phyloP scores from a whole-genome alignment of 2,797 vertebrate genomes.

The Arctocebus calabarensis region DNA sequence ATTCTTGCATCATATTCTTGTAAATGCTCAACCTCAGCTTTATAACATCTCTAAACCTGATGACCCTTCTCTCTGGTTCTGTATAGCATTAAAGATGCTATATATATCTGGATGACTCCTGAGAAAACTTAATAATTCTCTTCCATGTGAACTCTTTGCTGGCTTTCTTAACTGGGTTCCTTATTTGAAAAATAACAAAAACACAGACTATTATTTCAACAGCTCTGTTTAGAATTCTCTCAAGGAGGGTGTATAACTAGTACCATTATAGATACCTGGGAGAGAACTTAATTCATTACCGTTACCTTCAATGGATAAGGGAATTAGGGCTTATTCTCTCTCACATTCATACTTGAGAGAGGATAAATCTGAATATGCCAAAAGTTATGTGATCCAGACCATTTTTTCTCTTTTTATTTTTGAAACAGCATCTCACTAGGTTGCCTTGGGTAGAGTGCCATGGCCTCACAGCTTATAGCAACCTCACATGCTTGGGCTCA shows the following conservation, averaged over 20 bases:
- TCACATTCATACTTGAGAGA: neutral
- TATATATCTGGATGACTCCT: neutral
- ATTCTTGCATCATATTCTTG: neutral
- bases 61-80: neutral
- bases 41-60: conserved; percentile 20
- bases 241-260: neutral
- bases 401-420: neutral
- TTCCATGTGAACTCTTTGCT: conserved; percentile 25
- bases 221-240: neutral
- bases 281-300: conserved; percentile 30
- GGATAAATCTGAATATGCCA: neutral
- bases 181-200: neutral
- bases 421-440: no score
- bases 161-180: neutral
- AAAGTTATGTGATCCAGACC: neutral
- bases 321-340: neutral
- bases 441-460: no score
- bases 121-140: conserved; percentile 22
- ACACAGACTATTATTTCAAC: conserved; percentile 26
- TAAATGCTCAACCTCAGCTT: neutral
- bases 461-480: no score
- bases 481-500: no score
- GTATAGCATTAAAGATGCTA: neutral
- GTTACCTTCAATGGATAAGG: neutral
- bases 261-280: neutral